Evolutionary conservation across 2,888 invertebrate species (phyloP).

Genomic region (Cantharis lateralis): DNA sequence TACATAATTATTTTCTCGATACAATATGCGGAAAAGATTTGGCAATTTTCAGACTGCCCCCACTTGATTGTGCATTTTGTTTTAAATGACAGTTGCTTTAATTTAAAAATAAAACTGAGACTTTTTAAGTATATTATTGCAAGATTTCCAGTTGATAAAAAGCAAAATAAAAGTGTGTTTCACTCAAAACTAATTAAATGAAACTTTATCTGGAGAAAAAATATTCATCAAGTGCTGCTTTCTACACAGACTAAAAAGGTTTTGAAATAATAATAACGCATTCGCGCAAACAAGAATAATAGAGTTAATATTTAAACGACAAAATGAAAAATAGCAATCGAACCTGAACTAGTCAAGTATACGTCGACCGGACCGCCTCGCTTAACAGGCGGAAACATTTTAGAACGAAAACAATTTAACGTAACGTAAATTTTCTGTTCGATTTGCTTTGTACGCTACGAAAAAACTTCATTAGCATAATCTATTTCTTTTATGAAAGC

Average conservation of each 20-base stretch:
- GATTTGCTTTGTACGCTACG: conserved; percentile 74
- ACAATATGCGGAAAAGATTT: no score
- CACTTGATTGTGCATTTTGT: background rate
- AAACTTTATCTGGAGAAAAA: background rate
- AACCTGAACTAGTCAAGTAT: conserved; percentile 88
- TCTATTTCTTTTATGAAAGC: background rate
- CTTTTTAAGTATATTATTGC: background rate
- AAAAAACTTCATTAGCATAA: conserved; percentile 45
- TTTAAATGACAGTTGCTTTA: background rate
- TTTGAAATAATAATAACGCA: background rate
- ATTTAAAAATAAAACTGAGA: background rate
- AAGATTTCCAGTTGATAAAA: background rate
- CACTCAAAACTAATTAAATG: background rate
- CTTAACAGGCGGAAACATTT: conserved; percentile 81
- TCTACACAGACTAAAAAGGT: background rate
- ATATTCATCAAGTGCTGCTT: background rate
- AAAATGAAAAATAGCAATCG: conserved; percentile 48
- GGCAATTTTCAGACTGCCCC: no score
- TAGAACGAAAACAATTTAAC: conserved; percentile 75
- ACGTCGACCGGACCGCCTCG: conserved; percentile 82
- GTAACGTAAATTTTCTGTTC: conserved; percentile 74
- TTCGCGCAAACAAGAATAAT: background rate
- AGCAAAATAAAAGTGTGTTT: background rate
- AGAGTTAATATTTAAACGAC: background rate
- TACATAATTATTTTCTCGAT: no score